Evolutionary conservation across 2,888 invertebrate species (phyloP).

Genomic region (Julus scanicus): DNA sequence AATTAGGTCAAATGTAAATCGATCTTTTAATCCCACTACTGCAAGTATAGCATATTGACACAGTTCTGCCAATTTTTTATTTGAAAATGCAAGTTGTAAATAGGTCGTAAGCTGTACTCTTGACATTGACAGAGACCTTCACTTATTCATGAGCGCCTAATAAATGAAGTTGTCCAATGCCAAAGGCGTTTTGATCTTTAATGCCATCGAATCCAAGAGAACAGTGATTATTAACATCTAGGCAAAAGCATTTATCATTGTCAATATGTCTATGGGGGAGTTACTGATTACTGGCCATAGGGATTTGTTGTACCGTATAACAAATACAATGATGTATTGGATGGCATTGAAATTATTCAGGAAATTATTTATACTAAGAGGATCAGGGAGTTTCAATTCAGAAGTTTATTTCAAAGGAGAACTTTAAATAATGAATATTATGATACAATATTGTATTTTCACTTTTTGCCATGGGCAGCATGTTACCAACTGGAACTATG

Average conservation of each 20-base stretch:
- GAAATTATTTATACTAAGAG: neutral
- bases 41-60: neutral
- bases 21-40: neutral
- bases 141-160: neutral
- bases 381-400: neutral
- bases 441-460: too few species aligned
- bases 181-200: neutral
- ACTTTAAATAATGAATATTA: neutral
- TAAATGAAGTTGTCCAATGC: neutral
- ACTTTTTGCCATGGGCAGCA: neutral
- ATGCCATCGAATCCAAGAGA: neutral
- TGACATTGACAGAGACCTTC: slow-evolving; percentile 8
- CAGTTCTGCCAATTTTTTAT: too few species aligned
- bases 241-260: slow-evolving; percentile 5
- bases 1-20: too few species aligned
- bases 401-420: neutral
- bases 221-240: slow-evolving; percentile 2
- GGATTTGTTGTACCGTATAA: neutral
- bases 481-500: neutral
- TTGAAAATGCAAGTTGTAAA: too few species aligned
- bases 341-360: neutral
- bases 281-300: neutral
- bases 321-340: neutral
- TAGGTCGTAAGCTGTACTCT: neutral
- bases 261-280: neutral